Evolutionary conservation across 1,140 invertebrate genomes (phyloP).

Genomic region (Ridgeia piscesae): DNA sequence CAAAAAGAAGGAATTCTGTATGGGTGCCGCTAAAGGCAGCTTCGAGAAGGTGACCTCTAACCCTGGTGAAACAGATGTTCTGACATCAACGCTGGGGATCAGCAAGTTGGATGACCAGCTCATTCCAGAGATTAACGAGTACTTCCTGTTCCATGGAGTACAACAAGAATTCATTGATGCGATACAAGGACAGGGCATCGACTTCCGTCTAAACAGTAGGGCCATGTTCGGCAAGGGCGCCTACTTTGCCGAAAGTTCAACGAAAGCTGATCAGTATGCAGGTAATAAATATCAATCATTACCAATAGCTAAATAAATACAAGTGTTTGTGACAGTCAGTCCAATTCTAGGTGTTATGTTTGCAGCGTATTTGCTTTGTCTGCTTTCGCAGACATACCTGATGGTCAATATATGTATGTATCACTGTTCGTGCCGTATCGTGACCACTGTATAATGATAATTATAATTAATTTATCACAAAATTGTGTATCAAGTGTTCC

Average conservation of each 20-base stretch:
- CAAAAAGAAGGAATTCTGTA: background rate
- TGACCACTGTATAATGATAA: too few species aligned
- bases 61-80: background rate
- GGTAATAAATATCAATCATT: background rate
- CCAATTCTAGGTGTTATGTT: too few species aligned
- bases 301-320: too few species aligned
- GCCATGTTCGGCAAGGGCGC: constrained; percentile 21
- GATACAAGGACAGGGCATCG: constrained; percentile 4
- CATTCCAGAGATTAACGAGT: background rate
- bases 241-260: constrained; percentile 25
- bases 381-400: too few species aligned
- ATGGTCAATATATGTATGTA: too few species aligned
- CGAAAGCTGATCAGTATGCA: background rate
- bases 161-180: background rate
- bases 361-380: too few species aligned
- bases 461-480: too few species aligned
- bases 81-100: background rate
- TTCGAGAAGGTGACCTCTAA: background rate
- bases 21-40: background rate
- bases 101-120: background rate
- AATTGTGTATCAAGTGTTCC: too few species aligned
- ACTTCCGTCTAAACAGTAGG: background rate
- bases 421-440: too few species aligned
- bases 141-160: background rate
- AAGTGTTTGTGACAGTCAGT: too few species aligned